Percentiles rank a stretch among this genome's conserved stretches.
phyloP scores from a whole-genome alignment of 2,797 vertebrate species.

The Parauchenoglanis punctatus region DNA sequence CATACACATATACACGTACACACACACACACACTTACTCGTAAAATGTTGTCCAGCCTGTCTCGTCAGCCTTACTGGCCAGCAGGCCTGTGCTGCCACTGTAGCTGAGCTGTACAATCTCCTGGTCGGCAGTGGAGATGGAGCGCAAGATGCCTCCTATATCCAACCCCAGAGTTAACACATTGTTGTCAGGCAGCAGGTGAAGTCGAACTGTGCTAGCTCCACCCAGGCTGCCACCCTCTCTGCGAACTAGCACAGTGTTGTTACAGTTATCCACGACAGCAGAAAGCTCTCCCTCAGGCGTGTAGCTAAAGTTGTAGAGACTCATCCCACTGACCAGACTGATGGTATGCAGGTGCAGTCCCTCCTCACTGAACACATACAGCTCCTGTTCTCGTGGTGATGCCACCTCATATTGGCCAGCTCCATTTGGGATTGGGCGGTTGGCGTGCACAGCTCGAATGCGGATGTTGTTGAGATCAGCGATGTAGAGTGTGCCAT shows the following conservation, averaged over 20 bases:
- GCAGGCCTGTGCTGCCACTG: conserved; percentile 89
- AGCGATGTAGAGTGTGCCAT: conserved; percentile 93
- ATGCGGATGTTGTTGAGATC: conserved; percentile 98
- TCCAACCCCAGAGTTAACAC: conserved; percentile 91
- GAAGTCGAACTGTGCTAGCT: conserved; percentile 85
- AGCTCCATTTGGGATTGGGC: conserved; percentile 83
- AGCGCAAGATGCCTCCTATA: conserved; percentile 87
- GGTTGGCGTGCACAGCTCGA: conserved; percentile 91
- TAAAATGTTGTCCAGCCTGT: conserved; percentile 99
- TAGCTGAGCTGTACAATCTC: conserved; percentile 96
- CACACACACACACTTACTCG: conserved; percentile 82
- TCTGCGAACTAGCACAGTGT: conserved; percentile 89
- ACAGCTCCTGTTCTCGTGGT: conserved; percentile 93
- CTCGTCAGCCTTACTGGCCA: conserved; percentile 96
- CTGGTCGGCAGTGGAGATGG: conserved; percentile 87
- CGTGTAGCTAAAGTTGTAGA: conserved; percentile 95
- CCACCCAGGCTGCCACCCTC: conserved; percentile 81
- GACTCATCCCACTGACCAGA: conserved; percentile 92
- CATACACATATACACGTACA: not conserved
- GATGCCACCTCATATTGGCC: conserved; percentile 95
- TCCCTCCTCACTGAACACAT: conserved; percentile 92
- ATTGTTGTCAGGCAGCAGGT: conserved; percentile 95
- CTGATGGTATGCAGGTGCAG: conserved; percentile 95
- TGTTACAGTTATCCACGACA: conserved; percentile 91
- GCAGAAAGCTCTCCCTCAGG: conserved; percentile 84